Evolutionary conservation across 2,888 invertebrate species (phyloP).

Genomic region (Meiosimyza decipiens): DNA sequence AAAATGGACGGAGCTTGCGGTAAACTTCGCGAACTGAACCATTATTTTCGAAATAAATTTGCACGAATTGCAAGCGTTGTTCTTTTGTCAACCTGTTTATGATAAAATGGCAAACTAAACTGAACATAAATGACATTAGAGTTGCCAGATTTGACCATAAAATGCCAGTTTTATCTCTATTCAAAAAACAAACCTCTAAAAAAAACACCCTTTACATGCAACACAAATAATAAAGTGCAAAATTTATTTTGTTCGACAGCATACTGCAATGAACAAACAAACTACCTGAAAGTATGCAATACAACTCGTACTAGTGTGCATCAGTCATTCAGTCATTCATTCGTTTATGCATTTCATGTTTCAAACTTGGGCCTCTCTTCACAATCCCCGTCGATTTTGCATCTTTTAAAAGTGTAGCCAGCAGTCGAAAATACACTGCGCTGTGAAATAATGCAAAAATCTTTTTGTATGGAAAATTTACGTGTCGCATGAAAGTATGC

Average conservation of each 20-base stretch:
- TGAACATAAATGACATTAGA: too few relatives aligned
- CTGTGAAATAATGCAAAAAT: conserved; percentile 12
- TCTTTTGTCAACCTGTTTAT: too few relatives aligned
- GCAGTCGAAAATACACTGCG: neutral
- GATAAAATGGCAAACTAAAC: too few relatives aligned
- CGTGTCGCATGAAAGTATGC: conserved; percentile 26
- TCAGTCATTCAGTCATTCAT: conserved; percentile 5
- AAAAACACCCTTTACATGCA: too few relatives aligned
- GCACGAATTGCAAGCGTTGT: too few relatives aligned
- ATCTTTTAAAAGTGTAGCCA: neutral
- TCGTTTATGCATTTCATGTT: too few relatives aligned
- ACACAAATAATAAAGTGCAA: conserved; percentile 26
- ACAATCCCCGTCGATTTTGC: neutral
- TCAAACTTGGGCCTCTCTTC: neutral
- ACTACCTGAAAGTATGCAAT: conserved; percentile 15
- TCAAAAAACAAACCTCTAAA: too few relatives aligned
- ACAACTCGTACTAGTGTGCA: neutral
- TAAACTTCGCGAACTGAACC: too few relatives aligned
- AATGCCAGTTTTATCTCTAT: too few relatives aligned
- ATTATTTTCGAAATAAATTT: too few relatives aligned
- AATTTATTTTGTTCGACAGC: conserved; percentile 31
- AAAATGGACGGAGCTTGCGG: too few relatives aligned
- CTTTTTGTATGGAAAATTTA: conserved; percentile 25
- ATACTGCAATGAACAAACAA: neutral
- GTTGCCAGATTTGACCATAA: too few relatives aligned